Evolutionary conservation across 2,888 invertebrate species (phyloP).

Genomic region (Orthosia cruda): DNA sequence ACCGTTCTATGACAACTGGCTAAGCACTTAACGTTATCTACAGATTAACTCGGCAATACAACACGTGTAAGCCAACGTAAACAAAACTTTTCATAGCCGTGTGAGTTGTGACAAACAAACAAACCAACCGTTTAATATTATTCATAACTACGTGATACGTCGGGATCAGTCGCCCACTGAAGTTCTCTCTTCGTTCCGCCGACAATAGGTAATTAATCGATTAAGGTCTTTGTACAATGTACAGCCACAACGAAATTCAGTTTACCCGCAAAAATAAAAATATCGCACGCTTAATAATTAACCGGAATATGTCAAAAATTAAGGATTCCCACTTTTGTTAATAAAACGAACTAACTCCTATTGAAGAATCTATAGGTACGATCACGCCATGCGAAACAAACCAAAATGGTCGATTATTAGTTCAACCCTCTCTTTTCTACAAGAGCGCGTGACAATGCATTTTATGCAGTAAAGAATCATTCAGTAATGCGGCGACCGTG

Average conservation of each 20-base stretch:
- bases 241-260: slow-evolving; percentile 56
- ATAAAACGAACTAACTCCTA: no score
- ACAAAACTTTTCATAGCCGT: slow-evolving; percentile 52
- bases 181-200: slow-evolving; percentile 39
- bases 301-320: no score
- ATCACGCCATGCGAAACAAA: no score
- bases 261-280: slow-evolving; percentile 60
- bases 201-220: slow-evolving; percentile 65
- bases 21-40: slow-evolving; percentile 50
- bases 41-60: slow-evolving; percentile 55
- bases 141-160: slow-evolving; percentile 60
- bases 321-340: no score
- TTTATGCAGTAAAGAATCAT: no score
- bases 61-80: slow-evolving; percentile 53
- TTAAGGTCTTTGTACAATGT: slow-evolving; percentile 65
- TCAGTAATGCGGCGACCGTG: no score
- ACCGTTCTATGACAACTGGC: slow-evolving; percentile 41
- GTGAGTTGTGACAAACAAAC: slow-evolving; percentile 51
- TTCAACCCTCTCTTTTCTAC: no score
- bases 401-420: no score
- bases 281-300: no score
- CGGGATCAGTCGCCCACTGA: slow-evolving; percentile 37
- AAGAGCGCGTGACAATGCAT: no score
- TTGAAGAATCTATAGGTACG: no score
- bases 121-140: slow-evolving; percentile 40